A percentile compares a stretch with the other conserved stretches of the same genome.
These are phyloP conservation scores for Cerastoderma edule DNA, from an alignment of 2,888 invertebrate genomes.

Conservation along the genomic window DNA sequence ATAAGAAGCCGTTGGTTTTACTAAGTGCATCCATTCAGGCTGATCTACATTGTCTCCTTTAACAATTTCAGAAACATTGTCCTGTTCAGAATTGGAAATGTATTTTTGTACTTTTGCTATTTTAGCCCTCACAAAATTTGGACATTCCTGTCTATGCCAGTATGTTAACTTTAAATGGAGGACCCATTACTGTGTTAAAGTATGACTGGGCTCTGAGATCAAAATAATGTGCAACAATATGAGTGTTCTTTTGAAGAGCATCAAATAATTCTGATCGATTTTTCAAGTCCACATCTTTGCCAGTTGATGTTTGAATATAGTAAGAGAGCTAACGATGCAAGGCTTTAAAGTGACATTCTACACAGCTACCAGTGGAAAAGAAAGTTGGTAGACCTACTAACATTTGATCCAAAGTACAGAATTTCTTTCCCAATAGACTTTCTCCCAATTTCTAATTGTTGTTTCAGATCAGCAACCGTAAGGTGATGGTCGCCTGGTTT, in stretches of 20 bases:
- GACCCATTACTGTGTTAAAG: slow-evolving; percentile 32
- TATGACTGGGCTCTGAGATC: slow-evolving; percentile 30
- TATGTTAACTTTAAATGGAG: slow-evolving; percentile 23
- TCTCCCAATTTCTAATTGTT: slow-evolving; percentile 50
- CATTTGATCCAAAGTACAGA: slow-evolving; percentile 48
- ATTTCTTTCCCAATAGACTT: slow-evolving; percentile 44
- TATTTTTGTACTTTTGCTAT: neutral
- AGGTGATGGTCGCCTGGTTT: slow-evolving; percentile 57
- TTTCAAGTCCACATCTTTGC: neutral
- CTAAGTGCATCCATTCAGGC: slow-evolving; percentile 30
- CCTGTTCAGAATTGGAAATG: neutral
- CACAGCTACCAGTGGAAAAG: slow-evolving; percentile 32
- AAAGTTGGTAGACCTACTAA: slow-evolving; percentile 41
- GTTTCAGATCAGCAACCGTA: slow-evolving; percentile 46
- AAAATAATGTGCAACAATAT: slow-evolving; percentile 32
- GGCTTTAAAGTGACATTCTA: slow-evolving; percentile 28
- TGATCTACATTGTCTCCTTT: slow-evolving; percentile 4
- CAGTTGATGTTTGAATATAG: slow-evolving; percentile 6
- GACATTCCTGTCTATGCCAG: slow-evolving; percentile 15
- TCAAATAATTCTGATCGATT: slow-evolving; percentile 3
- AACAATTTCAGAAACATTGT: neutral
- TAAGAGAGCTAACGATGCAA: neutral
- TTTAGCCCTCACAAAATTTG: neutral
- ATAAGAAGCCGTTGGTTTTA: slow-evolving; percentile 14
- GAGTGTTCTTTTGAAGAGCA: slow-evolving; percentile 23